phyloP scores from a whole-genome alignment of 2,888 invertebrate genomes.

The Xestia xanthographa region DNA sequence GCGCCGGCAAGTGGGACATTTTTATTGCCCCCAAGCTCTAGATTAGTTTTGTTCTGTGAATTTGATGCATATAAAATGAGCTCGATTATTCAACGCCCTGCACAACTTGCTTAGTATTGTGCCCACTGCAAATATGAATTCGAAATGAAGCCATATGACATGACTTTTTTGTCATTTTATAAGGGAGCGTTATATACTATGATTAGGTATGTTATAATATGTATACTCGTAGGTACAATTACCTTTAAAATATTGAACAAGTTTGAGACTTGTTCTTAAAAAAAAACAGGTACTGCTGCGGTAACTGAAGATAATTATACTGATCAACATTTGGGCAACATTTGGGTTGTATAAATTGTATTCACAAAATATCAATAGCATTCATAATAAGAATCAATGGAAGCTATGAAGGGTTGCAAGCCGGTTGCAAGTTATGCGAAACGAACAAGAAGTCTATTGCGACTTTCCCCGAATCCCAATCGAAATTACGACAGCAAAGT shows the following conservation, averaged over 20 bases:
- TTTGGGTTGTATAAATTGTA: conserved; percentile 22
- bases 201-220: background rate
- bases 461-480: conserved; percentile 76
- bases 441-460: conserved; percentile 60
- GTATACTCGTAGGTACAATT: background rate
- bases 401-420: conserved; percentile 46
- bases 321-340: background rate
- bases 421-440: conserved; percentile 52
- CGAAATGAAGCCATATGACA: conserved; percentile 79
- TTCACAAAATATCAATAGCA: conserved; percentile 28
- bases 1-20: conserved; percentile 86
- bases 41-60: conserved; percentile 90
- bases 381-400: conserved; percentile 33
- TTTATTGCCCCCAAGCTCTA: conserved; percentile 88
- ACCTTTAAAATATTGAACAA: background rate
- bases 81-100: conserved; percentile 87
- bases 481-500: conserved; percentile 76
- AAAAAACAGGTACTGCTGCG: background rate
- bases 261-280: too few relatives aligned
- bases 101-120: conserved; percentile 79
- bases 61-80: conserved; percentile 90
- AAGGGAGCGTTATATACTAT: background rate
- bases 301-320: background rate
- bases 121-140: conserved; percentile 81
- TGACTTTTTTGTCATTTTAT: conserved; percentile 65